A percentile compares a stretch with the other conserved stretches of the same genome.
phyloP scores from a whole-genome alignment of 1,140 invertebrate species.

The Drosophila prosaltans region DNA sequence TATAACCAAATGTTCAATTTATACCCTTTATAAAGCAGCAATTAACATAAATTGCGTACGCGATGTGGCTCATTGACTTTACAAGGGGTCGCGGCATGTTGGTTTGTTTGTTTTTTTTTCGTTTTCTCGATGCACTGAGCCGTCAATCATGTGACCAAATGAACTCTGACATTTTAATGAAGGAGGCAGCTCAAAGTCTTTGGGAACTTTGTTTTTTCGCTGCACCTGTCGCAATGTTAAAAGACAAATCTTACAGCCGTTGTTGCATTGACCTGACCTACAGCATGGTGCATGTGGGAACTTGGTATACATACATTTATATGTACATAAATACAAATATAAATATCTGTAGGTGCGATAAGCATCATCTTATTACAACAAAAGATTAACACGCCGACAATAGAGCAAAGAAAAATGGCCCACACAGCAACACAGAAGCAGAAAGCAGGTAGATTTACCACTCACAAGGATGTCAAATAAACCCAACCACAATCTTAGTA shows the following conservation, averaged over 20 bases:
- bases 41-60: constrained; percentile 74
- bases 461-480: constrained; percentile 3
- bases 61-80: constrained; percentile 61
- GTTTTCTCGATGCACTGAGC: constrained; percentile 29
- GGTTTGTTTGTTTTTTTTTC: background rate
- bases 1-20: background rate
- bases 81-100: constrained; percentile 50
- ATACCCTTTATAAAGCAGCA: constrained; percentile 30
- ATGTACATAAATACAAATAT: background rate
- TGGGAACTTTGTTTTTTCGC: constrained; percentile 29
- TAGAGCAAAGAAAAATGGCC: constrained; percentile 36
- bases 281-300: constrained; percentile 16
- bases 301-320: background rate
- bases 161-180: constrained; percentile 59
- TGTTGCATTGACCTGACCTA: constrained; percentile 22
- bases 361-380: constrained; percentile 63
- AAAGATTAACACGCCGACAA: constrained; percentile 67
- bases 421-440: constrained; percentile 33
- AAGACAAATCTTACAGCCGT: background rate
- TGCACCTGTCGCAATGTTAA: constrained; percentile 63
- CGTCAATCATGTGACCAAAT: constrained; percentile 66
- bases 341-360: constrained; percentile 47
- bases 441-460: constrained; percentile 13
- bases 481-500: constrained; percentile 15
- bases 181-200: constrained; percentile 5